phyloP scores from a whole-genome alignment of 2,113 vertebrate species.

The Fregata magnificens region DNA sequence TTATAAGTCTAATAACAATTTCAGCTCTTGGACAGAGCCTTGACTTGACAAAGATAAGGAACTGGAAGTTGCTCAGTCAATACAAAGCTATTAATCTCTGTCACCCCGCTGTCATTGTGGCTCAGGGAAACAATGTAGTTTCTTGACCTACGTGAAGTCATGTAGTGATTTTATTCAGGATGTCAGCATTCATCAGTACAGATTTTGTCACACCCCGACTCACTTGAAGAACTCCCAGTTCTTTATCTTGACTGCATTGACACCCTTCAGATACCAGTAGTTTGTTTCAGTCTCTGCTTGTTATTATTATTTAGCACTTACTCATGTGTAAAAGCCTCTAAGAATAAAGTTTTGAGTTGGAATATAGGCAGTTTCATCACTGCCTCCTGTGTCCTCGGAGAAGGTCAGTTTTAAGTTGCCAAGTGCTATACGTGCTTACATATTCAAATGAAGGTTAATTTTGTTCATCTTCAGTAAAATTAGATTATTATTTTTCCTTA shows the following conservation, averaged over 20 bases:
- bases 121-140: constrained; percentile 83
- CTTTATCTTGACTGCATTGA: constrained; percentile 72
- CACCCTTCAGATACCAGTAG: constrained; percentile 68
- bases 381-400: constrained; percentile 16
- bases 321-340: constrained; percentile 62
- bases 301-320: constrained; percentile 79
- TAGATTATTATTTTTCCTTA: constrained; percentile 60
- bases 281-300: constrained; percentile 55
- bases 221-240: constrained; percentile 71
- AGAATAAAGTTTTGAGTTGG: constrained; percentile 51
- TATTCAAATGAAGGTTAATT: constrained; percentile 75
- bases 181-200: constrained; percentile 82
- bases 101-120: constrained; percentile 86
- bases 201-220: constrained; percentile 77
- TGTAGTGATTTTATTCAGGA: constrained; percentile 84
- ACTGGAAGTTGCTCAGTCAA: constrained; percentile 96
- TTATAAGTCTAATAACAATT: constrained; percentile 98
- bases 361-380: constrained; percentile 21
- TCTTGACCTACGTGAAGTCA: constrained; percentile 82
- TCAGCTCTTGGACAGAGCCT: constrained; percentile 85
- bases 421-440: constrained; percentile 35
- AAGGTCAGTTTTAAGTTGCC: constrained; percentile 50
- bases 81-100: constrained; percentile 99
- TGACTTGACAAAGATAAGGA: constrained; percentile 96
- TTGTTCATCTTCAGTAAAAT: constrained; percentile 58